Percentiles rank a stretch among this genome's conserved stretches.
These are phyloP conservation scores for Leptopterna dolabrata DNA, from an alignment of 2,888 invertebrate genomes.

Conservation along the genomic window DNA sequence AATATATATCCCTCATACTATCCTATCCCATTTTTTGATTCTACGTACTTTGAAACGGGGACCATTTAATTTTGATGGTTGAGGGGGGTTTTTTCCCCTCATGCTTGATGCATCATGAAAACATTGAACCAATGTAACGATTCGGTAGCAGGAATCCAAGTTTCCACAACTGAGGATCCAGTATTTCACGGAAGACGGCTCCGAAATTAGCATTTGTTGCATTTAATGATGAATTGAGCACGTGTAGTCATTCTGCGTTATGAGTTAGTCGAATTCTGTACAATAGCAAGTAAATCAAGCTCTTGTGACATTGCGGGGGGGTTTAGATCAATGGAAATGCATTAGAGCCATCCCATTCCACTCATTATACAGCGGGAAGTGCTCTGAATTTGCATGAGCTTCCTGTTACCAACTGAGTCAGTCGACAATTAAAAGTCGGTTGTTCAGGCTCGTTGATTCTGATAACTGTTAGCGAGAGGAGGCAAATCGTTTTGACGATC, in stretches of 20 bases:
- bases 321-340: conserved; percentile 21
- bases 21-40: too few relatives aligned
- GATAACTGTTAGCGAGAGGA: background rate
- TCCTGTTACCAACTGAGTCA: conserved; percentile 36
- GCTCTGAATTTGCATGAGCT: conserved; percentile 39
- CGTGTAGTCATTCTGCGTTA: background rate
- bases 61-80: too few relatives aligned
- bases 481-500: background rate
- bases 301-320: background rate
- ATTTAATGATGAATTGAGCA: too few relatives aligned
- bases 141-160: too few relatives aligned
- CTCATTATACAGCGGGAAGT: conserved; percentile 48
- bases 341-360: conserved; percentile 41
- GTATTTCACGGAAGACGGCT: too few relatives aligned
- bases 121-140: too few relatives aligned
- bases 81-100: too few relatives aligned
- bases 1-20: too few relatives aligned
- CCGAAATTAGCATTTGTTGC: too few relatives aligned
- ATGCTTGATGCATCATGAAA: too few relatives aligned
- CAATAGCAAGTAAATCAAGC: conserved; percentile 22
- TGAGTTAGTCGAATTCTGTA: background rate
- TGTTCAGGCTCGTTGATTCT: background rate
- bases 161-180: too few relatives aligned
- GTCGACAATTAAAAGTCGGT: conserved; percentile 13
- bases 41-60: too few relatives aligned